phyloP scores from a whole-genome alignment of 2,113 vertebrate genomes.

The Callopanchax toddi region DNA sequence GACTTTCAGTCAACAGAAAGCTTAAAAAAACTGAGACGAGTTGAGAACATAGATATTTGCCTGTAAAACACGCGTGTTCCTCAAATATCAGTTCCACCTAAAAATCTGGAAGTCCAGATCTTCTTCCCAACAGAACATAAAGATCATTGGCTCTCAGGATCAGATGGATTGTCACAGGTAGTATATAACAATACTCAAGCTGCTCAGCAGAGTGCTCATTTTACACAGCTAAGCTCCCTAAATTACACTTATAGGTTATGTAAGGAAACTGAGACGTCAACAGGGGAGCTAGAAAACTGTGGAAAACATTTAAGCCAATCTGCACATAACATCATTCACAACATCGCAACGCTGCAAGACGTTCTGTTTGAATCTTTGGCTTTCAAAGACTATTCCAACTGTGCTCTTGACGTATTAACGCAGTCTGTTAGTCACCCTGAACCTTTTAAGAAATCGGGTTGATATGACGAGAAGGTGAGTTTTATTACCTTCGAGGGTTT shows the following conservation, averaged over 20 bases:
- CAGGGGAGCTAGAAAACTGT: slow-evolving; percentile 42
- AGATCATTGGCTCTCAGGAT: slow-evolving; percentile 10
- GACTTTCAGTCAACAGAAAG: too few relatives aligned
- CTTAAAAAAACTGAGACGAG: slow-evolving; percentile 14
- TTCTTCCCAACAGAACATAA: slow-evolving; percentile 5
- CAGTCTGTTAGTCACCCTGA: neutral
- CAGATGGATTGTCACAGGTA: slow-evolving; percentile 24
- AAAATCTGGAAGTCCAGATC: neutral
- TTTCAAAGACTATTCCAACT: slow-evolving; percentile 19
- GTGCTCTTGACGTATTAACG: slow-evolving; percentile 5
- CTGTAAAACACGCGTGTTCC: neutral
- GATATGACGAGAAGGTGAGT: neutral
- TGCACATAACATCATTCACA: slow-evolving; percentile 43
- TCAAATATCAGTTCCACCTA: neutral
- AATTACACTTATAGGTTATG: slow-evolving; percentile 46
- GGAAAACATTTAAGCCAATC: slow-evolving; percentile 53
- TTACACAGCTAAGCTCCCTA: slow-evolving; percentile 13
- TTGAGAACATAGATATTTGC: slow-evolving; percentile 9
- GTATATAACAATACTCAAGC: slow-evolving; percentile 36
- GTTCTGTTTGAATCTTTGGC: slow-evolving; percentile 25
- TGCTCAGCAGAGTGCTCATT: slow-evolving; percentile 25
- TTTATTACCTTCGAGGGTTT: slow-evolving; percentile 11
- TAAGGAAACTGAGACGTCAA: slow-evolving; percentile 43
- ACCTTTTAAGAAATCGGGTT: slow-evolving; percentile 11
- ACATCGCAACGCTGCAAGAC: slow-evolving; percentile 26